Conservation (phyloP, 2,888 invertebrate species). For the Himalopsyche japonica region DNA sequence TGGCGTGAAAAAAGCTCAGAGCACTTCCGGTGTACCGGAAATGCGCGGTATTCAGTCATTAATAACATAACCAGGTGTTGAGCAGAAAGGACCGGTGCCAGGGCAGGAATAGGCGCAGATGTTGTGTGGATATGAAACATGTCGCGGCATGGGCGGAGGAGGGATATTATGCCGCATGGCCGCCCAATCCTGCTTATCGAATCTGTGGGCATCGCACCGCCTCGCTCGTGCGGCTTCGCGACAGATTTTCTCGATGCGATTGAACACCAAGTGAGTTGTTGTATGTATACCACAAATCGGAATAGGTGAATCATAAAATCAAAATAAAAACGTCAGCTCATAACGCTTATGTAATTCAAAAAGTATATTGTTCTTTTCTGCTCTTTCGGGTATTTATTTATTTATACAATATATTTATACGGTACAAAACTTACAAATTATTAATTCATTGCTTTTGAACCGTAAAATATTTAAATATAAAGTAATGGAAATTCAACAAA, state of each 20-base stretch:
- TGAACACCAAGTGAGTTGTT: slow-evolving; percentile 2
- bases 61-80: slow-evolving; percentile 18
- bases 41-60: slow-evolving; percentile 3
- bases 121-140: slow-evolving; percentile 6
- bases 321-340: no score
- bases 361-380: no score
- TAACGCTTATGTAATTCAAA: no score
- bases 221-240: slow-evolving; percentile 22
- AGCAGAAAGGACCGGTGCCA: neutral
- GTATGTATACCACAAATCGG: neutral
- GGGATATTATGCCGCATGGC: slow-evolving; percentile 25
- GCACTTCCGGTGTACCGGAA: neutral
- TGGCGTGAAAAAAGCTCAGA: neutral
- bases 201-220: neutral
- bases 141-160: neutral
- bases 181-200: neutral
- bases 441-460: no score
- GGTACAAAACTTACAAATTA: no score
- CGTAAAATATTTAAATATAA: no score
- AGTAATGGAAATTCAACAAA: no score
- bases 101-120: neutral
- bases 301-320: neutral
- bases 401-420: no score
- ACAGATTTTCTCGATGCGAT: slow-evolving; percentile 24
- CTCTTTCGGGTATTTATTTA: no score